Evolutionary conservation across 2,888 invertebrate genomes (phyloP), one percentile per base, ranked within the genome.

Genomic region (Conops quadrifasciatus): DNA sequence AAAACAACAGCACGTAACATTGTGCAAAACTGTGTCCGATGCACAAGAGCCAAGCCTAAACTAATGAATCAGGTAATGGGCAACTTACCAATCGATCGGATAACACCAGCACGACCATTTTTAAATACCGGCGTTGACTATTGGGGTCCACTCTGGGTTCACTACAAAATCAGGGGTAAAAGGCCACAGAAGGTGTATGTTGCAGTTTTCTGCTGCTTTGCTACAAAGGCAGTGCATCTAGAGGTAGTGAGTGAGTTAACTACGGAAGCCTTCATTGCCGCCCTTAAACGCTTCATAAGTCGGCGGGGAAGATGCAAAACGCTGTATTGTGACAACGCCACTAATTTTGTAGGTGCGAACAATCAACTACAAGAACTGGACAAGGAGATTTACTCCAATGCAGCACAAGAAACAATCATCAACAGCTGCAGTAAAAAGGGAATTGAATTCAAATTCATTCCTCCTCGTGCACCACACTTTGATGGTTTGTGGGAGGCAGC

Each of bases 151-250:
- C 36, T 36, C 9, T 36, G 36, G 9, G n/a, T 30, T n/a, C 16
- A 2, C 30, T 19, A n/a, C 15, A 0, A 62, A 71, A 24, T 67
- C 72, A 9, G 71, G 15, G 62, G 63, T 3, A 59, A 59, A 28
- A 16, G 45, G 36, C n/a, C 45, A 53, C 68, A 66, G n/a, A 77
- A 72, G 68, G 43, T 65, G 0, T 75, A 74, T 24, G 30, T 73
- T 24, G 73, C 71, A 16, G 56, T 75, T 19, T 76, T 74, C 28
- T 62, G 69, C 43, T 75, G 75, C 30, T 72, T 74, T 45, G 51
- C 58, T 36, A 36, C 36, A 36, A 36, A 36, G 36, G 36, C 36
- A 36, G n/a, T n/a, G n/a, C n/a, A n/a, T n/a, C n/a, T n/a, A n/a
- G n/a, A n/a, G n/a, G n/a, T n/a, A n/a, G n/a, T n/a, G n/a, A n/a